Evolutionary conservation across 2,113 vertebrate species (phyloP).

Genomic region (Himantopus leucocephalus): DNA sequence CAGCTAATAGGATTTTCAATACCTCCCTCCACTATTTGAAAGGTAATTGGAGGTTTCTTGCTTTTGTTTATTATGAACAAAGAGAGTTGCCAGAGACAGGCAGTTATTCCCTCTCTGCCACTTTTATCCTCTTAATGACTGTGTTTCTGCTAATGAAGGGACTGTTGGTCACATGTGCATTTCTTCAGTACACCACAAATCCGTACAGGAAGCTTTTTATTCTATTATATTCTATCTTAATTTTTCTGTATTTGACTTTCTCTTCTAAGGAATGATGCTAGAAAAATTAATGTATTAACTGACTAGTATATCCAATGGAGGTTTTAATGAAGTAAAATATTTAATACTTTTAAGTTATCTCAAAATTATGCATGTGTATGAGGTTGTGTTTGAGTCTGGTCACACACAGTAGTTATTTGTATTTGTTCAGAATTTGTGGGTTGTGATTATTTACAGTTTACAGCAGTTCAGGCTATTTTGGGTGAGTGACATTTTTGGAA

Average conservation of each 20-base stretch:
- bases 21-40: neutral
- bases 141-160: neutral
- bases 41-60: neutral
- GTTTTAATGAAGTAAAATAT: neutral
- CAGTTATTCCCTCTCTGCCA: neutral
- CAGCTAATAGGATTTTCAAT: neutral
- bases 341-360: neutral
- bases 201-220: neutral
- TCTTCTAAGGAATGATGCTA: neutral
- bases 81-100: neutral
- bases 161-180: neutral
- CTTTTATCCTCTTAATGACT: neutral
- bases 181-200: neutral
- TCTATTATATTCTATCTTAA: neutral
- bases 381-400: neutral
- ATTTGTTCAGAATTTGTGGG: neutral
- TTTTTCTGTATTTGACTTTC: neutral
- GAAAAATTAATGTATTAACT: neutral
- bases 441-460: neutral
- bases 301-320: neutral
- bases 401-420: neutral
- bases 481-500: neutral
- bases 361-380: neutral
- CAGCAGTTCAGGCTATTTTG: neutral
- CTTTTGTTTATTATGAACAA: neutral